Base-by-base conservation (phyloP, 1,140 invertebrate genomes). In the Caenorhabditis remanei region DNA sequence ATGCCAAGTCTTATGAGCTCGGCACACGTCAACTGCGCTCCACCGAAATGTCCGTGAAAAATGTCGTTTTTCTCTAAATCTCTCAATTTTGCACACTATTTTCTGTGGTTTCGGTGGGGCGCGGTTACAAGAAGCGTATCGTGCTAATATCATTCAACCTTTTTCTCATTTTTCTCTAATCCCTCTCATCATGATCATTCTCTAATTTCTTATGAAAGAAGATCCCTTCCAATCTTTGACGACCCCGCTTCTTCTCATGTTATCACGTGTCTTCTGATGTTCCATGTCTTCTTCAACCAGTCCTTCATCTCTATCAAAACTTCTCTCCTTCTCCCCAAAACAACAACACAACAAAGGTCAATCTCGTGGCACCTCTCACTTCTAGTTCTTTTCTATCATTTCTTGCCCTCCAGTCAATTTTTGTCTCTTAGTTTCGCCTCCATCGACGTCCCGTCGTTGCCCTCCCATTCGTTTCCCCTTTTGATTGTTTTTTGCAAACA, bases 401-500 rank as follows among this genome's bases (percentile, higher is more conserved):
- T 65, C 24, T 16, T 40, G 9, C 32, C 13, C 21, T 65, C 19
- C 61, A 32, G 61, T 65, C 11, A 65, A 24, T 65, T 65, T 41
- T 32, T 41, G 9, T 65, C 13, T 65, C 13, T 41, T 7, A 5
- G 9, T 32, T 41, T 41, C 9, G 63, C 63, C 40, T 65, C 63
- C 16, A n/a, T n/a, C n/a, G n/a, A n/a, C n/a, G n/a, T n/a, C n/a
- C n/a, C n/a, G n/a, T n/a, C n/a, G n/a, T n/a, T n/a, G n/a, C n/a
- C 19, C 32, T 13, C 11, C 32, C 63, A 13, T 2, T 65, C 40
- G 11, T 16, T 71, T 32, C 41, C 43, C 67, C 24, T 71, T 71
- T 71, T 71, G 61, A 71, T 71, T 71, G 67, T 71, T 71, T 32
- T 71, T 71, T 71, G 67, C 67, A 71, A 71, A 71, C 67, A 71